Conservation (phyloP, 2,888 invertebrate species). For the Aleiodes leptofemur region DNA sequence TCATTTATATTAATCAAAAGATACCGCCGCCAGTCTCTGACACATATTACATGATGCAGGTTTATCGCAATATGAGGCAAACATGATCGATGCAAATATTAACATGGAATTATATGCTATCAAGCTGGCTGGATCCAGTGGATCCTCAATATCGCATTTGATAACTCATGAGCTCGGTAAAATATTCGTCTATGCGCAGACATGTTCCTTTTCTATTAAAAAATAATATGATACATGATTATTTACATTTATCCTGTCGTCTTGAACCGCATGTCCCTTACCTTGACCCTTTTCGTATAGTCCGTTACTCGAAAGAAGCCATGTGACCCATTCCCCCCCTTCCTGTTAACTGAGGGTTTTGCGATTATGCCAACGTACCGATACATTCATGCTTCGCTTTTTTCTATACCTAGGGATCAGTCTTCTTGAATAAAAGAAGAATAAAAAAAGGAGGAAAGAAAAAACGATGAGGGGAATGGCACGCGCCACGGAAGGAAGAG, state of each 20-base stretch:
- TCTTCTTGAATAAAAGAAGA: constrained; percentile 44
- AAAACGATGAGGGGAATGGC: constrained; percentile 56
- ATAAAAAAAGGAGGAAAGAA: constrained; percentile 50
- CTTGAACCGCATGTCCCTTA: background rate
- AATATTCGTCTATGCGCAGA: too few species aligned
- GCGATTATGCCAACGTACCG: constrained; percentile 31
- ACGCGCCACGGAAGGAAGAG: constrained; percentile 60
- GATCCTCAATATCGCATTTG: too few species aligned
- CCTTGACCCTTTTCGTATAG: constrained; percentile 47
- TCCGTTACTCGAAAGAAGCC: constrained; percentile 51
- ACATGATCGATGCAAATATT: too few species aligned
- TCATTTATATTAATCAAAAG: constrained; percentile 5
- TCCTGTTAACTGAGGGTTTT: constrained; percentile 26
- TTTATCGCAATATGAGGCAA: too few species aligned
- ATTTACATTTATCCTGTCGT: too few species aligned
- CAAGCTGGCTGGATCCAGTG: too few species aligned
- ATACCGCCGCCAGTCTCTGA: too few species aligned
- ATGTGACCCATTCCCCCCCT: constrained; percentile 29
- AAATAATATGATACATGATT: too few species aligned
- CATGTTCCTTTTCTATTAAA: too few species aligned
- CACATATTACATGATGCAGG: too few species aligned
- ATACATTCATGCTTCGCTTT: constrained; percentile 23
- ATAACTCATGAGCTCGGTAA: too few species aligned
- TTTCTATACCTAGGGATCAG: constrained; percentile 37
- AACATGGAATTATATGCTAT: too few species aligned